phyloP scores from a whole-genome alignment of 2,888 invertebrate species.

The Metalampra italica region DNA sequence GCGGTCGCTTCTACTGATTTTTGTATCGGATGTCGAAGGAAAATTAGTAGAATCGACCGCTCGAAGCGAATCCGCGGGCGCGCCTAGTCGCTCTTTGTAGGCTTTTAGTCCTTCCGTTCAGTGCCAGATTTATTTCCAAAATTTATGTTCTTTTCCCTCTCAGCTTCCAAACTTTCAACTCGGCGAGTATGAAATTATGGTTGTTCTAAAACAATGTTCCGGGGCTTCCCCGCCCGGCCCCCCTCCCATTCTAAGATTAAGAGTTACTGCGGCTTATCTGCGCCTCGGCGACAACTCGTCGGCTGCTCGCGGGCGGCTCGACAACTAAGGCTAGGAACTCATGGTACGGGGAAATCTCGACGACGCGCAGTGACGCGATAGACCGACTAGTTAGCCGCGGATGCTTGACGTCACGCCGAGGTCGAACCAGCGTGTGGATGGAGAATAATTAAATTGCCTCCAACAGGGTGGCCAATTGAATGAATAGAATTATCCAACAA shows the following conservation, averaged over 20 bases:
- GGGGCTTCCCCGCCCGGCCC: slow-evolving; percentile 16
- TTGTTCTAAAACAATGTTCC: slow-evolving; percentile 45
- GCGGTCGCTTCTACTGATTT: too few relatives aligned
- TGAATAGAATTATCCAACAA: too few relatives aligned
- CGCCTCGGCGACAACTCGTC: slow-evolving; percentile 55
- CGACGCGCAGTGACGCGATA: too few relatives aligned
- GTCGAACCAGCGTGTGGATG: too few relatives aligned
- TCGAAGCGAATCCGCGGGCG: too few relatives aligned
- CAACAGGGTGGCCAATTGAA: too few relatives aligned
- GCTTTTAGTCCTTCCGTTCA: neutral
- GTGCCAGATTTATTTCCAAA: slow-evolving; percentile 2
- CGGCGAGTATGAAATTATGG: slow-evolving; percentile 43
- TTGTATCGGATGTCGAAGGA: too few relatives aligned
- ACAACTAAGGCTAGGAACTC: slow-evolving; percentile 38
- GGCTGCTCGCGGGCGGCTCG: slow-evolving; percentile 46
- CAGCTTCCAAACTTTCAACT: slow-evolving; percentile 24
- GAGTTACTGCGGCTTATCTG: slow-evolving; percentile 71
- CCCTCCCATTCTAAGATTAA: slow-evolving; percentile 47
- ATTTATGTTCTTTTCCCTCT: slow-evolving; percentile 8
- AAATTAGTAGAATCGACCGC: too few relatives aligned
- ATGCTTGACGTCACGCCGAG: too few relatives aligned
- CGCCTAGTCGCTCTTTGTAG: too few relatives aligned
- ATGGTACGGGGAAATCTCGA: slow-evolving; percentile 3
- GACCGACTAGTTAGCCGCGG: too few relatives aligned
- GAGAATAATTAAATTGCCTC: too few relatives aligned